Evolutionary conservation across 2,113 vertebrate genomes (phyloP), one percentile per base, ranked within the genome.

Genomic region (Axis porcinus): DNA sequence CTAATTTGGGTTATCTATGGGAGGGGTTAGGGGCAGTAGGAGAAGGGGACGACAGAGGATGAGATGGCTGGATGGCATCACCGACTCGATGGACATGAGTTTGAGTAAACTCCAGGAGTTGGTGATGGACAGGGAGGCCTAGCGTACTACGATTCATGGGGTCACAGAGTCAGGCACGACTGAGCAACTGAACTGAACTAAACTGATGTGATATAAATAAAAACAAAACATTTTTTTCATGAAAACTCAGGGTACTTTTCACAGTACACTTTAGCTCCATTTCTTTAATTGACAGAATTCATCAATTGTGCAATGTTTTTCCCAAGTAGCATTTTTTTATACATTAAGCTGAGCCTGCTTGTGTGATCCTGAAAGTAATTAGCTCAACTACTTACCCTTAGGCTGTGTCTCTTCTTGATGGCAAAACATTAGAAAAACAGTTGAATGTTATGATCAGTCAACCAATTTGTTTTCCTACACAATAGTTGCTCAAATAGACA

Each of bases 361-460:
- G 40, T 97, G 47, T 86, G 62, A 91, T 62, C 45, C 79, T 95
- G 74, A 97, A 97, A 95, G 79, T 93, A 98, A 97, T 95, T 97
- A 93, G 7, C 45, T 91, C 86, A 89, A 95, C 47, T 76, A 28
- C 17, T 64, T 94, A 54, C 47, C 57, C 83, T 95, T 54, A 82
- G 89, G 45, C 64, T 58, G 2, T 94, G 25, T 96, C 52, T 89
- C 70, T 88, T 88, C 52, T 86, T 76, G 58, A 92, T 57, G 50
- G 79, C 33, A 92, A 97, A 89, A 62, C 9, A 23, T 93, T 91
- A 93, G 84, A 89, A 91, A 95, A 93, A 60, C 2, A 43, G 17
- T 83, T 27, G 45, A 93, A 76, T 79, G 43, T 81, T 97, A 82
- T 88, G 28, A 67, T 89, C 40, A 81, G 23, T 78, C 0, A 45